A percentile compares a stretch with the other conserved stretches of the same genome.
Conservation (phyloP, 2,888 invertebrate species). For the Pachycephus smyrnensis region DNA sequence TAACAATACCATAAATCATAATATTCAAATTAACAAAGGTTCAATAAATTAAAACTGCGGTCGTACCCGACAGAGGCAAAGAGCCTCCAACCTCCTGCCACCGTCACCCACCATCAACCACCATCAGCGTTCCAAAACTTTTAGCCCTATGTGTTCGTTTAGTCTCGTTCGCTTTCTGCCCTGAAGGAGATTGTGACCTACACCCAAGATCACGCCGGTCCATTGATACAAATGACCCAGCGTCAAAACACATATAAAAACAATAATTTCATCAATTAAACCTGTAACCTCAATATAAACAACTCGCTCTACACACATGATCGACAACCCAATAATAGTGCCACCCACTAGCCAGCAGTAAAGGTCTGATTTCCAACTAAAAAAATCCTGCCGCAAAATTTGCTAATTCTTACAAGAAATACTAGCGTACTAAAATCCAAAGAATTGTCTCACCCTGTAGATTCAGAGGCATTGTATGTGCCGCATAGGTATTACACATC, state of each 20-base stretch:
- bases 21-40: conserved; percentile 51
- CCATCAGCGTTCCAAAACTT: background rate
- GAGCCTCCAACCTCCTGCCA: conserved; percentile 14
- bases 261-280: background rate
- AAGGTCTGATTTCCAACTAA: background rate
- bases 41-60: conserved; percentile 49
- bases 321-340: background rate
- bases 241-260: background rate
- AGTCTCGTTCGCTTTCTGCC: conserved; percentile 4
- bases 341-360: background rate
- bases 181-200: background rate
- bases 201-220: background rate
- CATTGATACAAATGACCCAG: background rate
- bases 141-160: conserved; percentile 8
- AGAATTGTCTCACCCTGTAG: conserved; percentile 6
- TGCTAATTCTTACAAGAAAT: background rate
- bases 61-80: conserved; percentile 34
- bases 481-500: background rate
- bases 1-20: conserved; percentile 51
- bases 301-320: background rate
- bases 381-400: background rate
- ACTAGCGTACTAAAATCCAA: background rate
- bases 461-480: background rate
- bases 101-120: background rate
- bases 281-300: background rate